Base-by-base conservation (phyloP, 2,113 vertebrate species). In the Ranitomeya imitator region DNA sequence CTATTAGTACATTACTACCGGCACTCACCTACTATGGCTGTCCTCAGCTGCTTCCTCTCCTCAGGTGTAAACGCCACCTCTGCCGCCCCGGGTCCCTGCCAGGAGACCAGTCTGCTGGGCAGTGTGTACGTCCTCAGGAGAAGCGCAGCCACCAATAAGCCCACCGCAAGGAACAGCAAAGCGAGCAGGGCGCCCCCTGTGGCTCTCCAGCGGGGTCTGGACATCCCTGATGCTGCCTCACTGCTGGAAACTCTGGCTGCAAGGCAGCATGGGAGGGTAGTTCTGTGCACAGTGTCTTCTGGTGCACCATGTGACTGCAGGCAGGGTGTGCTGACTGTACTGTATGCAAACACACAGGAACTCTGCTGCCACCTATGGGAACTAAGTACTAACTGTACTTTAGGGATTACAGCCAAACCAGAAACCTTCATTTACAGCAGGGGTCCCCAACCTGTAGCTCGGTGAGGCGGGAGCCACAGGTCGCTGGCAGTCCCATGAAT, bases 71-170 rank as follows among this genome's bases (percentile, higher is more conserved):
- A 9, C 67, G 12, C 10, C 15, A 11, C 52, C 10, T 13, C 67
- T 26, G n/a, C n/a, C 19, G 12, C 67, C 23, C 9, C 67, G 6
- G 52, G 14, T n/a, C 67, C 83, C 7, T 85, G 83, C 83, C 83
- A 85, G 14, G 3, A 26, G 11, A 52, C 12, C 14, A 6, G 51
- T 7, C 15, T 71, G 11, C 55, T 69, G 3, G n/a, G 51, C 52
- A 73, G 16, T 15, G 67, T 73, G 67, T 73, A 85, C 1, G 83
- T 85, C 15, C 67, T 73, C 5, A 83, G 45, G 1, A 83, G 81
- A 19, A 83, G 19, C 0, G 37, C 81, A 1, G 13, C 57, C 19
- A 85, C 13, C 23, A 85, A 4, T 57, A 59, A 6, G 4, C 65
- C 83, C 16, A 59, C 65, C 10, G 3, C 67, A 13, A 57, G 7